Conservation (phyloP, 35 echinoderm and acorn worm genomes). For the Ophioderma brevispina region DNA sequence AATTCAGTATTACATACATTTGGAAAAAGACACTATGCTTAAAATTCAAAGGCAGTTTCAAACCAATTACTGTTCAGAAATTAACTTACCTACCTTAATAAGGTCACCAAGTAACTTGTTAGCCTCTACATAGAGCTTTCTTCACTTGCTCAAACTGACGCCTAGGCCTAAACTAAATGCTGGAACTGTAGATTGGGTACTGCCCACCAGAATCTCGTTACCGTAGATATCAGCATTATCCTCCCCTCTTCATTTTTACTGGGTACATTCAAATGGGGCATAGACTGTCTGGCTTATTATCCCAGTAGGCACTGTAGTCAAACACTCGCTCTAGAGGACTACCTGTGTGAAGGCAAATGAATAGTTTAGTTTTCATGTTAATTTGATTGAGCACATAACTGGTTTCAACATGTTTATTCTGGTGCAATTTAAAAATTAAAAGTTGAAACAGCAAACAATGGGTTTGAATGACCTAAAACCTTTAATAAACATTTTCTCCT, state of each 20-base stretch:
- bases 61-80: no score
- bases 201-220: conserved; percentile 98
- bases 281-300: conserved; percentile 86
- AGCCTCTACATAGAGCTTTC: conserved; percentile 92
- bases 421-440: no score
- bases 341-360: no score
- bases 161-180: conserved; percentile 94
- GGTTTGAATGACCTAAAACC: no score
- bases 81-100: conserved; percentile 90
- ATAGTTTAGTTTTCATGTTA: no score
- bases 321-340: conserved; percentile 88
- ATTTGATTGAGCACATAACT: no score
- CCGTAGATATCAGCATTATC: conserved; percentile 93
- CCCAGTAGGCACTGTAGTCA: conserved; percentile 98
- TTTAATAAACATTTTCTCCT: no score
- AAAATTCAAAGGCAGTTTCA: no score
- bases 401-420: no score
- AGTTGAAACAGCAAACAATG: no score
- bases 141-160: conserved; percentile 92
- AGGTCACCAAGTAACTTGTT: conserved; percentile 91
- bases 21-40: no score
- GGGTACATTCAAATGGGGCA: conserved; percentile 98
- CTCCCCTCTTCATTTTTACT: conserved; percentile 96
- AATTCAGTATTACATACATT: no score
- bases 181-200: conserved; percentile 98